Evolutionary conservation across 2,888 invertebrate species (phyloP), one percentile per base, ranked within the genome.

Genomic region (Dasysyrphus albostriatus): DNA sequence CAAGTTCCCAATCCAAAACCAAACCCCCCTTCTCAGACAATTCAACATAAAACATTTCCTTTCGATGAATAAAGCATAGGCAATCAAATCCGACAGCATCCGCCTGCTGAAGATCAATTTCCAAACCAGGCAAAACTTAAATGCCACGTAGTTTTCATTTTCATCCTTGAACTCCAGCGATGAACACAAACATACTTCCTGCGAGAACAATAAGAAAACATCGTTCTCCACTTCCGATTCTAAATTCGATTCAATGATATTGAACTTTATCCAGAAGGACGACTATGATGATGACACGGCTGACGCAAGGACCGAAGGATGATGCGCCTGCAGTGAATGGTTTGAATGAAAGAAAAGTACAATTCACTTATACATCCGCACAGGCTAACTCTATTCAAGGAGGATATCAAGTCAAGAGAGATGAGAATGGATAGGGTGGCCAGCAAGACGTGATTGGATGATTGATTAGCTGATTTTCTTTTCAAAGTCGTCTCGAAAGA

Each of bases 391-490:
- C 51, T 59, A 5, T 8, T 7, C 37, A 24, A 24, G 59, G 44
- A 10, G 32, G 39, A 39, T 9, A n/a, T 51, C 12, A 9, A 51
- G 58, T 65, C 65, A 67, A 49, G 47, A 49, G 47, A 42, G 44
- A 34, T 32, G 51, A 47, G 19, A 74, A 24, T 14, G 51, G 44
- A 75, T 42, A n/a, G 37, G 59, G 51, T 42, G 59, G 49, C 42
- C 44, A 29, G n/a, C 56, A 56, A 69, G 47, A 81, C 77, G 77
- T 85, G 85, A 85, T 85, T 85, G 85, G 74, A 81, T 85, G 85
- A 85, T 85, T 85, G 85, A 85, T 85, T 85, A 77, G 63, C 77
- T 85, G 82, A 81, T 85, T 85, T 85, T 81, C 82, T 81, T 77
- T 81, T 81, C 75, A 54, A 61, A 81, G 77, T 81, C 56, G 56